A percentile compares a stretch with the other conserved stretches of the same genome.
Conservation (phyloP, 2,113 vertebrate genomes). For the Hippopotamus amphibius region DNA sequence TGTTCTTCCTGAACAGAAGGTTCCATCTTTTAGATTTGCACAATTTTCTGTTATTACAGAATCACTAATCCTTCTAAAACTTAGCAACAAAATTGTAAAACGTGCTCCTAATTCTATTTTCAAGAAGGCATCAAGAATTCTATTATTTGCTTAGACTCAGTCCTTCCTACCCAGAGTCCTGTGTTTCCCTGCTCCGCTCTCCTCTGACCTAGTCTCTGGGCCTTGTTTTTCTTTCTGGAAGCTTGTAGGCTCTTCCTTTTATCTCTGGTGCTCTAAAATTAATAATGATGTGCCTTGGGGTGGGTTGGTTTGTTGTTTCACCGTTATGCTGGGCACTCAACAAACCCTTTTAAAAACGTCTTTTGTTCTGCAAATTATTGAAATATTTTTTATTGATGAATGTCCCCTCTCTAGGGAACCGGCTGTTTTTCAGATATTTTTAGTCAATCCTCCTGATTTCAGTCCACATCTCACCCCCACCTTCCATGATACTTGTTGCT, state of each 20-base stretch:
- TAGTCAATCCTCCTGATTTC: neutral
- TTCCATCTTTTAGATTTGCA: neutral
- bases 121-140: neutral
- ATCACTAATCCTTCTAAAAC: neutral
- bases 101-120: neutral
- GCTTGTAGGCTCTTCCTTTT: neutral
- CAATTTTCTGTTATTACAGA: neutral
- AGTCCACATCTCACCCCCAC: neutral
- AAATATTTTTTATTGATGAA: neutral
- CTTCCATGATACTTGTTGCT: neutral
- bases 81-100: neutral
- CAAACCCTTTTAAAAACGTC: neutral
- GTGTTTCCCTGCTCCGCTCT: neutral
- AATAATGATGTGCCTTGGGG: neutral
- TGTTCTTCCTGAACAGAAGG: neutral
- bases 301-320: neutral
- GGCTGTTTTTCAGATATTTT: neutral
- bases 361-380: neutral
- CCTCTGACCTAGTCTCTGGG: neutral
- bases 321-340: neutral
- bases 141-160: neutral
- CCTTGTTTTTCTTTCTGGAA: neutral
- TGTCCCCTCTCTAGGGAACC: neutral
- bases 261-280: neutral
- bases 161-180: neutral